Evolutionary conservation across 2,113 vertebrate species (phyloP).

Genomic region (Lycocorax pyrrhopterus): DNA sequence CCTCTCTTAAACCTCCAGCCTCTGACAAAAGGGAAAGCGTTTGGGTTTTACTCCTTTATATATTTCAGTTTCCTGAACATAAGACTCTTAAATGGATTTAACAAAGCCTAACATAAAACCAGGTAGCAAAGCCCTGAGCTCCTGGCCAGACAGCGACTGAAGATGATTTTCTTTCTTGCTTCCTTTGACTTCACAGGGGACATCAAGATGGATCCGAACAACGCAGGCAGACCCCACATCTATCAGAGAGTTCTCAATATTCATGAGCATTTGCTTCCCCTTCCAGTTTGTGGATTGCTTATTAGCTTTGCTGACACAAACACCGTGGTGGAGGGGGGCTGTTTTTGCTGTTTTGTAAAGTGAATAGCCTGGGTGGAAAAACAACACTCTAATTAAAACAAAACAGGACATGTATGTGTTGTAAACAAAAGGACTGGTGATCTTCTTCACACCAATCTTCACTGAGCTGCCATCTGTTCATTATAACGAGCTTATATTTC

Average conservation of each 20-base stretch:
- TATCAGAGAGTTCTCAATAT: conserved; percentile 2
- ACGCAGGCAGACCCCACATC: not conserved
- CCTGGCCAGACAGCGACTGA: not conserved
- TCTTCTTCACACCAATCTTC: conserved; percentile 33
- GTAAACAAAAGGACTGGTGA: conserved; percentile 55
- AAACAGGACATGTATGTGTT: conserved; percentile 49
- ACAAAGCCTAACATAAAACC: not conserved
- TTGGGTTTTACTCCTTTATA: not conserved
- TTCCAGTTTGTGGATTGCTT: not conserved
- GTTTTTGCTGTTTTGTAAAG: conserved; percentile 16
- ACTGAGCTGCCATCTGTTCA: conserved; percentile 55
- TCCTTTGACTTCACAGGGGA: conserved; percentile 19
- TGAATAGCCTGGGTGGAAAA: conserved; percentile 50
- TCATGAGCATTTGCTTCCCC: conserved; percentile 13
- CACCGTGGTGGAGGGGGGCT: not conserved
- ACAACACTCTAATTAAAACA: conserved; percentile 55
- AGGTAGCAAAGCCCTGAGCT: not conserved
- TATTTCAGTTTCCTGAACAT: not conserved
- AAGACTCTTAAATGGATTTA: conserved; percentile 37
- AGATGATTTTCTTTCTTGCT: not conserved
- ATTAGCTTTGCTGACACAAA: conserved; percentile 42
- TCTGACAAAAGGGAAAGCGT: not conserved
- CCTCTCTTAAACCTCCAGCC: not conserved
- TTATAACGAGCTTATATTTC: conserved; percentile 27
- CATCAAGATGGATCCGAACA: not conserved